Evolutionary conservation across 2,113 vertebrate genomes (phyloP).

Genomic region (Gambusia holbrooki): DNA sequence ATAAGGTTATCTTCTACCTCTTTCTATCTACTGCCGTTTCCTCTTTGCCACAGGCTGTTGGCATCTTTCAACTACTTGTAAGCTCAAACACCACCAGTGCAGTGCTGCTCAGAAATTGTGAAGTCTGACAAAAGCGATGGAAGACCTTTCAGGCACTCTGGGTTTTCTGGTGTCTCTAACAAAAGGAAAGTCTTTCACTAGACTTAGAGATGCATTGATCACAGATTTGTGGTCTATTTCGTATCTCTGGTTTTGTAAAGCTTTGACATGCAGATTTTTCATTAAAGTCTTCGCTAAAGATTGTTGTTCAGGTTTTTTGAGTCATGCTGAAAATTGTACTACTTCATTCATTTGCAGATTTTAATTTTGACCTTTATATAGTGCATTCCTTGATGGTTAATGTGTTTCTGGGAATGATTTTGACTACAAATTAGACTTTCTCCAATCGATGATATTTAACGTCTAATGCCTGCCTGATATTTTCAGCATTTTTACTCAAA

Average conservation of each 20-base stretch:
- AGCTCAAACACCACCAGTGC: neutral
- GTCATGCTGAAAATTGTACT: neutral
- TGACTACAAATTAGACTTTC: neutral
- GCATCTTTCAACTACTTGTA: conserved; percentile 6
- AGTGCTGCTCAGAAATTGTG: neutral
- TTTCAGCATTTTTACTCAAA: neutral
- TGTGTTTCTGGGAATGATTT: neutral
- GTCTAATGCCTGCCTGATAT: neutral
- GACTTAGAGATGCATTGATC: neutral
- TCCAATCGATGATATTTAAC: neutral
- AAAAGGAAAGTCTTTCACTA: neutral
- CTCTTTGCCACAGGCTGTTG: conserved; percentile 23
- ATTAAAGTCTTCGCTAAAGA: neutral
- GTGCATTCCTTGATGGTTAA: neutral
- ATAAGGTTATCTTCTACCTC: neutral
- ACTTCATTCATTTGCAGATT: neutral
- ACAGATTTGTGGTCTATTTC: neutral
- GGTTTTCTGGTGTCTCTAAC: neutral
- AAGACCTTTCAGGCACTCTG: neutral
- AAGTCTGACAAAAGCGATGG: neutral
- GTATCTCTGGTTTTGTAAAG: neutral
- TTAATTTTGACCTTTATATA: neutral
- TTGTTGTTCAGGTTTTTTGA: neutral
- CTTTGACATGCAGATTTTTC: neutral
- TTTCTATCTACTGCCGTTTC: too few relatives aligned